A percentile compares a stretch with the other conserved stretches of the same genome.
Conservation (phyloP, 2,888 invertebrate genomes). For the Agrilus cyanescens region DNA sequence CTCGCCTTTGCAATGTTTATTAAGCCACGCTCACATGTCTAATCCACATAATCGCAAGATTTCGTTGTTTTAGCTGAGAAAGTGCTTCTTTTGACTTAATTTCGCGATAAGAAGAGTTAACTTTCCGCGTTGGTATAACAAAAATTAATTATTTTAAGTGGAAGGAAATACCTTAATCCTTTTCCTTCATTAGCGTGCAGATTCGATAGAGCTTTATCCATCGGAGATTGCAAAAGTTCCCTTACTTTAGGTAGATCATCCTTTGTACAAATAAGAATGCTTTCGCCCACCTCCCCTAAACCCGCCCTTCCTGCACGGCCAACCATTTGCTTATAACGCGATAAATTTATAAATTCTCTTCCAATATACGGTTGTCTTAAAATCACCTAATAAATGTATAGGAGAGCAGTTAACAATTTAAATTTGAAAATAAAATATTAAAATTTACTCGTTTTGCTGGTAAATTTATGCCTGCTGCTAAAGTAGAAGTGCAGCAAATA, state of each 20-base stretch:
- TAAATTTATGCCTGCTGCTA: slow-evolving; percentile 96
- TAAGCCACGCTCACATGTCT: no score
- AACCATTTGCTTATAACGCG: slow-evolving; percentile 89
- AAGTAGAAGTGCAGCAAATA: slow-evolving; percentile 88
- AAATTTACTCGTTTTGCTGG: slow-evolving; percentile 67
- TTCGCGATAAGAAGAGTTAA: no score
- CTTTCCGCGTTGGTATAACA: no score
- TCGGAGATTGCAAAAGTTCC: slow-evolving; percentile 47
- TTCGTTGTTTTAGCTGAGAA: no score
- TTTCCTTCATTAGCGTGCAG: slow-evolving; percentile 41
- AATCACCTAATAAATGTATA: slow-evolving; percentile 45
- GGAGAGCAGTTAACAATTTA: slow-evolving; percentile 15
- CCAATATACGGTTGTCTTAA: slow-evolving; percentile 78
- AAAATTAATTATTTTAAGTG: neutral
- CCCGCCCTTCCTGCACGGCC: slow-evolving; percentile 92
- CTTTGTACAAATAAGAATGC: slow-evolving; percentile 65
- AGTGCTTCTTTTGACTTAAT: no score
- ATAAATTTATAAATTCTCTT: slow-evolving; percentile 55
- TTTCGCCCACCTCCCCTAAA: slow-evolving; percentile 67
- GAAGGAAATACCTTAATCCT: slow-evolving; percentile 35
- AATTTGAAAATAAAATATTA: neutral
- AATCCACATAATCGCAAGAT: no score
- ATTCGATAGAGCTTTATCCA: slow-evolving; percentile 55
- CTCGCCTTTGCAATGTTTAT: no score
- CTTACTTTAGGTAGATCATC: slow-evolving; percentile 47